Conservation (phyloP, 1,140 invertebrate genomes). For the Pararge aegeria region DNA sequence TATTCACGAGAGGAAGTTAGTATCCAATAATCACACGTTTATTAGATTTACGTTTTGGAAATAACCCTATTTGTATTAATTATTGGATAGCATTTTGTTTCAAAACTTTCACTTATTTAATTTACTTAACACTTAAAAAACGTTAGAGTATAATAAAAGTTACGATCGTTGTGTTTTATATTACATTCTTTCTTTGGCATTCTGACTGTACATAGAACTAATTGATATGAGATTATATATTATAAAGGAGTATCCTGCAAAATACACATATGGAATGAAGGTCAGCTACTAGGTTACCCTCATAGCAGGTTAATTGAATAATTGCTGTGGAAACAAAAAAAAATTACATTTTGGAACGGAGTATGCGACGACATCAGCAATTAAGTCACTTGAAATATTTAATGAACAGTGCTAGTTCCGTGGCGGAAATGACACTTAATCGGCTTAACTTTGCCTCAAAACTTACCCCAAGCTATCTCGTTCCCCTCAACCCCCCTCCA, state of each 20-base stretch:
- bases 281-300: no score
- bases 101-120: no score
- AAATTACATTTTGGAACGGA: conserved; percentile 56
- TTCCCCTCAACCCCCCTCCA: conserved; percentile 20
- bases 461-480: conserved; percentile 55
- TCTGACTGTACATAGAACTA: no score
- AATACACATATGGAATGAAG: no score
- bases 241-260: no score
- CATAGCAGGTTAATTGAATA: not conserved
- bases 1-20: conserved; percentile 27
- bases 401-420: conserved; percentile 77
- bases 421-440: conserved; percentile 77
- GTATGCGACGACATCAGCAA: conserved; percentile 62
- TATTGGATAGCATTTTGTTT: not conserved
- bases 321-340: conserved; percentile 31
- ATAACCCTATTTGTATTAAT: not conserved
- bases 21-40: conserved; percentile 8
- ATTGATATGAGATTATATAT: no score
- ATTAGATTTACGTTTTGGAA: conserved; percentile 17
- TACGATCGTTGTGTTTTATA: no score
- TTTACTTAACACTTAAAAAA: no score
- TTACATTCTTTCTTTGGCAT: no score
- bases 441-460: conserved; percentile 75
- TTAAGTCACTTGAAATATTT: conserved; percentile 76
- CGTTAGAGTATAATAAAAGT: no score